Percentiles rank a stretch among this genome's conserved stretches.
phyloP scores from a whole-genome alignment of 2,113 vertebrate genomes.

The Cinclus mexicanus region DNA sequence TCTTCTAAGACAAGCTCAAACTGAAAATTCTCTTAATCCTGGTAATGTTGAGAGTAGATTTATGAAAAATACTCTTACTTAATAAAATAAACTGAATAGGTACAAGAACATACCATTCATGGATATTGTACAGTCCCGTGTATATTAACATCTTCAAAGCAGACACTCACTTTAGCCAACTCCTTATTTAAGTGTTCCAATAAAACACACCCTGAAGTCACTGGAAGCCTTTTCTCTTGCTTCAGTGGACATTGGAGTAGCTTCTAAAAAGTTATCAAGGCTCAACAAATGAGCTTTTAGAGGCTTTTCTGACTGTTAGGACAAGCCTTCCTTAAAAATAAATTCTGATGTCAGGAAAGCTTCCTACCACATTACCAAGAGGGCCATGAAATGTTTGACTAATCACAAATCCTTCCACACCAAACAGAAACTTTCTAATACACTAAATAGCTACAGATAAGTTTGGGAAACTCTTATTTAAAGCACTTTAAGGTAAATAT shows the following conservation, averaged over 20 bases:
- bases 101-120: not conserved
- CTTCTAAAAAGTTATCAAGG: slow-evolving; percentile 11
- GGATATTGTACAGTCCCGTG: not conserved
- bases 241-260: not conserved
- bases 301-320: slow-evolving; percentile 42
- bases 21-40: not conserved
- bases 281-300: slow-evolving; percentile 8
- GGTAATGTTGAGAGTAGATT: not conserved
- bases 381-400: slow-evolving; percentile 32
- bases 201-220: slow-evolving; percentile 12
- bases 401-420: slow-evolving; percentile 52
- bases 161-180: not conserved
- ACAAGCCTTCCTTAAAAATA: slow-evolving; percentile 63
- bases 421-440: slow-evolving; percentile 48
- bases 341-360: slow-evolving; percentile 51
- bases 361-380: slow-evolving; percentile 46
- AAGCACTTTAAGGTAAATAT: slow-evolving; percentile 41
- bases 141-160: slow-evolving; percentile 6
- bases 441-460: slow-evolving; percentile 2
- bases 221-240: not conserved
- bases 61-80: slow-evolving; percentile 5
- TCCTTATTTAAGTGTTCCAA: not conserved
- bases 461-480: slow-evolving; percentile 54
- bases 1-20: not conserved
- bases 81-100: not conserved